A percentile compares a stretch with the other conserved stretches of the same genome.
phyloP scores from a whole-genome alignment of 1,140 invertebrate species.

The Drosophila tristis region DNA sequence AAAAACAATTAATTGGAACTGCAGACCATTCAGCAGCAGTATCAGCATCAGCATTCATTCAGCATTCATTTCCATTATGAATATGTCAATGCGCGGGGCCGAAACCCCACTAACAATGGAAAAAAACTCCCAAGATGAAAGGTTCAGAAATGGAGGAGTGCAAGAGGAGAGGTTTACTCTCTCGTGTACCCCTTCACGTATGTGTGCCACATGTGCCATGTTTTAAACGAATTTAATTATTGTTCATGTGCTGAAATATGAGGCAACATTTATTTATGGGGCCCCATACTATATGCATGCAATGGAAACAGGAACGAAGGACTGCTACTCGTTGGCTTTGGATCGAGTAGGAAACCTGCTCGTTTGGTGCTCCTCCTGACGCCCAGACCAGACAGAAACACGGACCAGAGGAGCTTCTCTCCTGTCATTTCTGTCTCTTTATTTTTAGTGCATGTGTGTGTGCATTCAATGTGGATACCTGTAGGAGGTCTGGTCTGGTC shows the following conservation, averaged over 20 bases:
- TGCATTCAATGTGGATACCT: no score
- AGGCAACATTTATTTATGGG: conserved; percentile 77
- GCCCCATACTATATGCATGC: conserved; percentile 37
- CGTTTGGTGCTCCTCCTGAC: no score
- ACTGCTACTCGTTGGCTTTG: no score
- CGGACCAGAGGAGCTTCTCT: no score
- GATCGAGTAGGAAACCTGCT: no score
- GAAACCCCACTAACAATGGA: no score
- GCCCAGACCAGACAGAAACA: no score
- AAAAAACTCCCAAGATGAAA: conserved; percentile 40
- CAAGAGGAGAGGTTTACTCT: conserved; percentile 37
- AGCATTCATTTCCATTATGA: conserved; percentile 80
- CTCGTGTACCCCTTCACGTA: not conserved
- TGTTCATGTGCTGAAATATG: conserved; percentile 82
- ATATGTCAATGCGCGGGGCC: conserved; percentile 53
- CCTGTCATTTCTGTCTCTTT: no score
- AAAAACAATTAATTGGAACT: conserved; percentile 73
- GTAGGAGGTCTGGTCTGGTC: no score
- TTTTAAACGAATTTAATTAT: conserved; percentile 78
- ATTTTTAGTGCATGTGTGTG: no score
- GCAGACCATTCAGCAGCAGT: conserved; percentile 39
- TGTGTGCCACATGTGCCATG: conserved; percentile 61
- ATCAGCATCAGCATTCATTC: conserved; percentile 20
- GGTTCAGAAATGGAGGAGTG: conserved; percentile 1
- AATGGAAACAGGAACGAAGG: conserved; percentile 13